Base-by-base conservation (phyloP, 2,113 vertebrate genomes). In the Gnathonemus echidnorhynchus region DNA sequence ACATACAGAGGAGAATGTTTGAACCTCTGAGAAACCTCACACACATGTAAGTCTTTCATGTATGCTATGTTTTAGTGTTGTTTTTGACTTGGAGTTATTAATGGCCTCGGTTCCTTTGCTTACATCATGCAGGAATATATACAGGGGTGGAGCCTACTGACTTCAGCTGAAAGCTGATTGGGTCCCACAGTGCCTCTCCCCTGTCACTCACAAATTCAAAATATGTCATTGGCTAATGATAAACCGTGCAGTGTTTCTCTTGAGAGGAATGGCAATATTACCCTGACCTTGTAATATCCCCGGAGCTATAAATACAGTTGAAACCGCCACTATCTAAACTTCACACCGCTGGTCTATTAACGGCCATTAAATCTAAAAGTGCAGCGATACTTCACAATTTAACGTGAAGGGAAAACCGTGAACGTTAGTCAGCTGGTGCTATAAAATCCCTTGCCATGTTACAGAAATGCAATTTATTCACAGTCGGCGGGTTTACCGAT, bases 1-100 rank as follows among this genome's bases (percentile, higher is more conserved):
- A 98, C 95, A 99, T 99, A 92, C 97, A 99, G 88, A 96, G 96
- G 88, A 96, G 97, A 92, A 99, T 99, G 97, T 99, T 99, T 93
- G 96, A 95, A 89, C 97, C 97, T 27, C 96, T 99, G 19, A 95
- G 92, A 94, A 96, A 98, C 92, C 95, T 99, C 92, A 98, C 98
- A 90, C 97, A 99, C 90, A 98, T 99, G 98, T 99, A 96, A 97
- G 98, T 97, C 90, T 9, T 49, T 48, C 6, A 11, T 45, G 35
- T 53, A 42, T 31, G 0, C 45, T 46, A 48, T 85, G 21, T n/a
- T 5, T 85, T 45, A 21, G 1, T 85, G 46, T 7, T 77, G 19
- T 45, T 83, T 35, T 83, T 85, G 2, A 48, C 3, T 10, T 85
- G 42, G 39, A 11, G 39, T n/a, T 46, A 11, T 46, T 48, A 85